Percentiles rank a stretch among this genome's conserved stretches.
These are phyloP conservation scores for Himalopsyche japonica DNA, from an alignment of 2,888 invertebrate species.

Conservation along the genomic window DNA sequence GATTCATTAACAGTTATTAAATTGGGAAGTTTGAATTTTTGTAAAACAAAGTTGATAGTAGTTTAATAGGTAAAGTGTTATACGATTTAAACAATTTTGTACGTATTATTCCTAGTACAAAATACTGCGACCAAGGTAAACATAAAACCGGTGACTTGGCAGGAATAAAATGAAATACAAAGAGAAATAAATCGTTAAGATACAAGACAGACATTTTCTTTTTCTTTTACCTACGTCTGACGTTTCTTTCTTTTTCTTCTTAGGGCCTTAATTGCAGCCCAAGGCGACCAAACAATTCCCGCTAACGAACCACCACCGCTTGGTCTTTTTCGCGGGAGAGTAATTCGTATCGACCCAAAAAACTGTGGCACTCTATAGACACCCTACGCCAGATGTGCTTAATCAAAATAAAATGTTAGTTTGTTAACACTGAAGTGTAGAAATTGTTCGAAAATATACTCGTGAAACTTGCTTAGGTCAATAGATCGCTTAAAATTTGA, in stretches of 20 bases:
- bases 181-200: not conserved
- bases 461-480: no score
- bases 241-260: not conserved
- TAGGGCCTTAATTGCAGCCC: not conserved
- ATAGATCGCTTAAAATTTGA: no score
- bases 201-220: not conserved
- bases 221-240: not conserved
- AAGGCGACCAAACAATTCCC: conserved; percentile 1
- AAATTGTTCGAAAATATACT: not conserved
- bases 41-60: no score
- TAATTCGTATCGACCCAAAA: not conserved
- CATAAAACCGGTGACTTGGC: not conserved
- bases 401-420: not conserved
- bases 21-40: no score
- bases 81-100: no score
- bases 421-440: not conserved
- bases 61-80: no score
- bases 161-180: not conserved
- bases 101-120: not conserved
- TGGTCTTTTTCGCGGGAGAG: not conserved
- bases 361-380: not conserved
- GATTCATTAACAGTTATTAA: no score
- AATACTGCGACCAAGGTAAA: not conserved
- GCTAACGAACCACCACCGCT: not conserved
- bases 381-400: not conserved